phyloP scores from a whole-genome alignment of 2,797 vertebrate species.

The Halcyon badia region DNA sequence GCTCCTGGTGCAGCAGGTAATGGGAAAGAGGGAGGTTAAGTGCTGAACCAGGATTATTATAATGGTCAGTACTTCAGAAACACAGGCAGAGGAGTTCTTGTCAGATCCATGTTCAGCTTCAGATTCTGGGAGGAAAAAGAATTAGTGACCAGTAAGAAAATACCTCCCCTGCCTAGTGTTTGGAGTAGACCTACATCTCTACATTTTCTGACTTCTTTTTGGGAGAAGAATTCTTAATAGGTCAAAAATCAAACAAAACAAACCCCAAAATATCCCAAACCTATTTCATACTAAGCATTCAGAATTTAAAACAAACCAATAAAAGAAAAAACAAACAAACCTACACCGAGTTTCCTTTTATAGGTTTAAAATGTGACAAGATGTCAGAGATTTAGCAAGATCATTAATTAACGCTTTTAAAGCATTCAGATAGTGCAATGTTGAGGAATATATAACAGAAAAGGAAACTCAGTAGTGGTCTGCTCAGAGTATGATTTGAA shows the following conservation, averaged over 20 bases:
- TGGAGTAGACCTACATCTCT: not conserved
- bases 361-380: not conserved
- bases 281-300: not conserved
- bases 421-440: not conserved
- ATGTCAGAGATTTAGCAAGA: not conserved
- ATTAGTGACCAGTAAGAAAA: not conserved
- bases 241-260: not conserved
- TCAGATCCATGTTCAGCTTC: not conserved
- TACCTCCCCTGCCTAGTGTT: not conserved
- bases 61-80: not conserved
- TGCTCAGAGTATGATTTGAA: not conserved
- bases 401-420: not conserved
- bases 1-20: not conserved
- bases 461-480: not conserved
- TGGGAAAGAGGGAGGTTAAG: not conserved
- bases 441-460: not conserved
- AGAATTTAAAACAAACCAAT: not conserved
- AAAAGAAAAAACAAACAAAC: not conserved
- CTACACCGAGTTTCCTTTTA: not conserved
- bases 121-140: not conserved
- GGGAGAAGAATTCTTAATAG: not conserved
- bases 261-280: not conserved
- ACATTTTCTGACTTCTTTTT: not conserved
- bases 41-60: not conserved
- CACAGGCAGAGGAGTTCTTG: not conserved